Evolutionary conservation across 92 coral and sea anemone genomes (phyloP).

Genomic region (Phenganax marumi): DNA sequence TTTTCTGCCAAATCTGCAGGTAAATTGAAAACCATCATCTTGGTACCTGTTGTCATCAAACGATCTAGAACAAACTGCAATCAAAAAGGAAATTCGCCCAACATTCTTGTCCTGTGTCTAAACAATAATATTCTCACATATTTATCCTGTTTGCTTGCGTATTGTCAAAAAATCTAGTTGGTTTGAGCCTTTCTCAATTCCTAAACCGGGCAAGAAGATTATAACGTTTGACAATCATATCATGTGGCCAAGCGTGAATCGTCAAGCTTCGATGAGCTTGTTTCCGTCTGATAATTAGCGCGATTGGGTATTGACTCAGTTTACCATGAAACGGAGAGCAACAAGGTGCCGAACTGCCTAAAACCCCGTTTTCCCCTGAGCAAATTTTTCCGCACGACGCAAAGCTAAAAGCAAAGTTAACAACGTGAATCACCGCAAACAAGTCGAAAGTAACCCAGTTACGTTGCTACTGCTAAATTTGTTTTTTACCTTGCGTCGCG

Average conservation of each 20-base stretch:
- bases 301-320: slow-evolving; percentile 36
- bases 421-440: too few relatives aligned
- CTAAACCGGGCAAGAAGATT: neutral
- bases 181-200: neutral
- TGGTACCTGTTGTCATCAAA: slow-evolving; percentile 20
- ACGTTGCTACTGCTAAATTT: too few relatives aligned
- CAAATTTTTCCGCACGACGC: neutral
- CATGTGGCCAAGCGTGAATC: neutral
- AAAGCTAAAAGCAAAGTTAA: neutral
- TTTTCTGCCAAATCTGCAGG: slow-evolving; percentile 21
- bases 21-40: slow-evolving; percentile 28
- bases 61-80: neutral
- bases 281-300: slow-evolving; percentile 4
- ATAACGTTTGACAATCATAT: neutral
- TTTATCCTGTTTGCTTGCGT: neutral
- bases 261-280: slow-evolving; percentile 11
- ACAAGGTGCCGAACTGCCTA: neutral
- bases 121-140: neutral
- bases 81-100: slow-evolving; percentile 14
- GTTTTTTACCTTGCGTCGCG: too few relatives aligned
- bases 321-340: neutral
- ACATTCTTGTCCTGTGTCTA: neutral
- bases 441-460: too few relatives aligned
- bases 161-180: neutral
- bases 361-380: neutral